These are phyloP conservation scores for Oxystoma pomonae DNA, from an alignment of 2,888 invertebrate species.

Conservation along the genomic window DNA sequence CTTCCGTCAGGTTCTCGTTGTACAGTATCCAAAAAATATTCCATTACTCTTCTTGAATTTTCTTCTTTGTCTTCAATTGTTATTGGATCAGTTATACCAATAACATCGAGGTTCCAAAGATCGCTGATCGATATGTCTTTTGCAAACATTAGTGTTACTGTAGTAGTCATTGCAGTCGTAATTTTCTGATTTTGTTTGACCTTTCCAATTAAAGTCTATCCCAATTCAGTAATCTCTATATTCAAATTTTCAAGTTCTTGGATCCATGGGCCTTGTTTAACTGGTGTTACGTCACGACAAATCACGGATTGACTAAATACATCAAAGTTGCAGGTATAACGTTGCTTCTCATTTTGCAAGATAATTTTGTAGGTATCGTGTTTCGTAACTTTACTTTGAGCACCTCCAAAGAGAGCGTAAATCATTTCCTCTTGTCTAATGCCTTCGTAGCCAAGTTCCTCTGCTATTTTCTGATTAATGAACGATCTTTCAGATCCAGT, in stretches of 20 bases:
- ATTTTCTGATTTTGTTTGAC: not conserved
- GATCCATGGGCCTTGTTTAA: not conserved
- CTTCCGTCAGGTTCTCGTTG: conserved; percentile 14
- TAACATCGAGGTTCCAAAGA: not conserved
- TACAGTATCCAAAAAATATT: conserved; percentile 18
- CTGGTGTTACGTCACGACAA: not conserved
- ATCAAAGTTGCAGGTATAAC: not conserved
- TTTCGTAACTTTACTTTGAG: not conserved
- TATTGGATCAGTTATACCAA: not conserved
- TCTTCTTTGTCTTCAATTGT: not conserved
- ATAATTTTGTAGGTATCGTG: not conserved
- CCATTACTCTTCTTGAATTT: conserved; percentile 10
- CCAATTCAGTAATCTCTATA: not conserved
- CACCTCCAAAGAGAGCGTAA: not conserved
- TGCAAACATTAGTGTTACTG: not conserved
- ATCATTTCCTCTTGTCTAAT: not conserved
- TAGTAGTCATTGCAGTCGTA: not conserved
- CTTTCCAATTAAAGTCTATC: not conserved
- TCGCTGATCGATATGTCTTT: not conserved
- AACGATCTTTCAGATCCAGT: not conserved
- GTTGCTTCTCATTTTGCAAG: not conserved
- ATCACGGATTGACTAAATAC: not conserved
- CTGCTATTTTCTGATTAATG: not conserved
- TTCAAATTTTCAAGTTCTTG: not conserved
- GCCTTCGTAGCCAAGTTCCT: not conserved